Conservation (phyloP, 1,140 invertebrate species). For the Caerostris extrusa region DNA sequence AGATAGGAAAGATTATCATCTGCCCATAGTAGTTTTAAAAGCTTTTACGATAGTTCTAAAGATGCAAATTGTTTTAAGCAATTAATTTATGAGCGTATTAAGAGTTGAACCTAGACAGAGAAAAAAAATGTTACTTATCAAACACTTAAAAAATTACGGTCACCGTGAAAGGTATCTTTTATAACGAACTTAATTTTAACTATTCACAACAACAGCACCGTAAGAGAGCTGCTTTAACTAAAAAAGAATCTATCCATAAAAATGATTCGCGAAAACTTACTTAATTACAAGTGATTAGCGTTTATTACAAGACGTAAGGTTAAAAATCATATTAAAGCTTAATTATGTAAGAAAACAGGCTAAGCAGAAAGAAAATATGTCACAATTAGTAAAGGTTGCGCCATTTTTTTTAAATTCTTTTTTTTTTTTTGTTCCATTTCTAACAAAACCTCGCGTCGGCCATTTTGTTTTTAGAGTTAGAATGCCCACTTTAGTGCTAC, state of each 20-base stretch:
- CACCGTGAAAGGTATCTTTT: neutral
- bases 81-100: too few species aligned
- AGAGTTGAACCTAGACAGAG: neutral
- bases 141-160: neutral
- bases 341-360: constrained; percentile 11
- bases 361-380: neutral
- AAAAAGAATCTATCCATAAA: neutral
- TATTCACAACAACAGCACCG: neutral
- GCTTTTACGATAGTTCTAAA: neutral
- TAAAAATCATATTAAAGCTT: neutral
- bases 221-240: neutral
- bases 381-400: neutral
- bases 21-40: neutral
- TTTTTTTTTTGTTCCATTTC: neutral
- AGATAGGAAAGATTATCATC: neutral
- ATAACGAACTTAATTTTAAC: neutral
- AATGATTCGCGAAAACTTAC: neutral
- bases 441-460: neutral
- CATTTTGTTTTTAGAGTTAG: neutral
- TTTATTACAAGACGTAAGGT: neutral
- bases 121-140: neutral
- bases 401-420: neutral
- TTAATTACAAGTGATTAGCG: neutral
- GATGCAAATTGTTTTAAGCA: too few species aligned
- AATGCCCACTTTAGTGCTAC: constrained; percentile 35